Evolutionary conservation across 2,797 vertebrate genomes (phyloP).

Genomic region (Periparus ater): DNA sequence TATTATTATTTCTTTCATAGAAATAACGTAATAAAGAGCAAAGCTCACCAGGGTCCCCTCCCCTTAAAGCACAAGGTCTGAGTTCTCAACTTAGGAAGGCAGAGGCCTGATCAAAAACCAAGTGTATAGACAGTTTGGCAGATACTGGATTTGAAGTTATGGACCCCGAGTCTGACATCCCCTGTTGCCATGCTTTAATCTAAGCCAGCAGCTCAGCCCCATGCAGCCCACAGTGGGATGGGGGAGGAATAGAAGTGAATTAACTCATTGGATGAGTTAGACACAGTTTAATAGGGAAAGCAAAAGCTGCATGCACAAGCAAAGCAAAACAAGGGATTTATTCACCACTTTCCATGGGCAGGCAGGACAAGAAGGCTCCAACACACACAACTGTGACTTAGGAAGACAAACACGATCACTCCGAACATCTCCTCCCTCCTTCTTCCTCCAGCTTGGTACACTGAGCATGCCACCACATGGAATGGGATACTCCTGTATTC

Average conservation of each 20-base stretch:
- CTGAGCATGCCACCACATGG: not conserved
- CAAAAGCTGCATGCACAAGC: not conserved
- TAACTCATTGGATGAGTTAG: not conserved
- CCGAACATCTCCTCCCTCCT: not conserved
- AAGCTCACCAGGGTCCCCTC: not conserved
- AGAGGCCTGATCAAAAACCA: not conserved
- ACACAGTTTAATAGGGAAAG: not conserved
- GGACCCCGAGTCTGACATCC: not conserved
- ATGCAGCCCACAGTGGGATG: not conserved
- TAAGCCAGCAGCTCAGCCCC: not conserved
- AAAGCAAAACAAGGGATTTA: not conserved
- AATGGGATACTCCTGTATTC: rapidly evolving
- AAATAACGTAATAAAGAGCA: not conserved
- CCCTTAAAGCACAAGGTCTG: not conserved
- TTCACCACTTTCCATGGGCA: not conserved
- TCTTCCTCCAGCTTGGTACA: too few relatives aligned
- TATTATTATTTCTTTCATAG: not conserved
- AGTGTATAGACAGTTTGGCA: not conserved
- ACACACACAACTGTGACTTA: not conserved
- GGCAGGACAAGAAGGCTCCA: not conserved
- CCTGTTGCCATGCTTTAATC: not conserved
- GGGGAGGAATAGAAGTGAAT: not conserved
- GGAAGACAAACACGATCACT: not conserved
- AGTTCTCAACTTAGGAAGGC: not conserved
- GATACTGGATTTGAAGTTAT: not conserved